phyloP scores from a whole-genome alignment of 1,140 invertebrate species.

The Triops longicaudatus region DNA sequence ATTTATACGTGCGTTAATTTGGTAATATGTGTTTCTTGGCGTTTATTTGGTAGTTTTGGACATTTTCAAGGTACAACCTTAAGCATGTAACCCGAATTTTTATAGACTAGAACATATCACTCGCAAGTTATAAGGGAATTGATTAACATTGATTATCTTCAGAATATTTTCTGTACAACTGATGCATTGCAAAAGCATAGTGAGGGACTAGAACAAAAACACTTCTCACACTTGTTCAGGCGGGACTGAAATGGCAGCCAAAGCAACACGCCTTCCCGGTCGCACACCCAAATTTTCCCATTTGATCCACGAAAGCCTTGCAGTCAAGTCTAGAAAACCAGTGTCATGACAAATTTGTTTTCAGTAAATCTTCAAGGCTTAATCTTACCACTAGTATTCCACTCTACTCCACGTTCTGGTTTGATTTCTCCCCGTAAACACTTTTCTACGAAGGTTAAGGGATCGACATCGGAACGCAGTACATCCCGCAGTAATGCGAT shows the following conservation, averaged over 20 bases:
- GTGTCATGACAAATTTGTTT: neutral
- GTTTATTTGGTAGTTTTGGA: too few species aligned
- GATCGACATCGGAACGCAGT: slow-evolving; percentile 80
- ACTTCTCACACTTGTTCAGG: slow-evolving; percentile 50
- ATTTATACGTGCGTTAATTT: too few species aligned
- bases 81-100: too few species aligned
- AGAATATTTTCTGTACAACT: neutral
- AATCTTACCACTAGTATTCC: slow-evolving; percentile 89
- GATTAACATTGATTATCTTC: too few species aligned
- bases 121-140: too few species aligned
- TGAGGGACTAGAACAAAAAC: neutral
- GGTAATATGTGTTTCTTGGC: too few species aligned
- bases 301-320: slow-evolving; percentile 95
- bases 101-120: too few species aligned
- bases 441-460: slow-evolving; percentile 85
- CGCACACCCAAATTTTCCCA: slow-evolving; percentile 96
- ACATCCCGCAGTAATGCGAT: slow-evolving; percentile 87
- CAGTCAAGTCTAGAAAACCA: slow-evolving; percentile 74
- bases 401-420: slow-evolving; percentile 67
- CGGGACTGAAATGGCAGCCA: slow-evolving; percentile 69
- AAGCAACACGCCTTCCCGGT: slow-evolving; percentile 67
- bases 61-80: too few species aligned
- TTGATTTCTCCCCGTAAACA: slow-evolving; percentile 80
- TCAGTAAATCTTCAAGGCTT: slow-evolving; percentile 20
- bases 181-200: neutral